Conservation (phyloP, 2,797 vertebrate species). For the Brachyalestes nurse region DNA sequence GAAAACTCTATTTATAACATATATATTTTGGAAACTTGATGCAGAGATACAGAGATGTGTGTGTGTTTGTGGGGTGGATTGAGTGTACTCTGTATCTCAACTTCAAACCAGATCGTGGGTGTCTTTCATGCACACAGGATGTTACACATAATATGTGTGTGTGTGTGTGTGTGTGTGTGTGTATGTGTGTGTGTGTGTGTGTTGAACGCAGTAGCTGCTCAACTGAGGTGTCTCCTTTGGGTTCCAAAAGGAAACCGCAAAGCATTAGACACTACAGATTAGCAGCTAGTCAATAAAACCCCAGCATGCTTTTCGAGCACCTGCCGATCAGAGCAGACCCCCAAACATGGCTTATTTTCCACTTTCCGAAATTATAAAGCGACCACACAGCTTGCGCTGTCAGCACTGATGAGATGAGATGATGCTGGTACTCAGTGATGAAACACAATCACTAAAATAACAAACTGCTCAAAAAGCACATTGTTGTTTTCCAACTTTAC, state of each 20-base stretch:
- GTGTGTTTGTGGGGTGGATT: not conserved
- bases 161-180: conserved; percentile 15
- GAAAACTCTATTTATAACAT: not conserved
- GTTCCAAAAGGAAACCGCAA: conserved; percentile 38
- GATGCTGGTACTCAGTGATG: no score
- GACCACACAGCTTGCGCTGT: not conserved
- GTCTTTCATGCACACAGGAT: not conserved
- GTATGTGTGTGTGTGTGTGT: conserved; percentile 3
- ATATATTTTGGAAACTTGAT: conserved; percentile 9
- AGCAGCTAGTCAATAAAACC: not conserved
- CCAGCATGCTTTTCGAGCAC: not conserved
- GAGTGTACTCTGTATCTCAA: not conserved
- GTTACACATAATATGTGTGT: not conserved
- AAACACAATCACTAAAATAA: no score
- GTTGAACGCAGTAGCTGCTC: not conserved
- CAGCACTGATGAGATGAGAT: no score
- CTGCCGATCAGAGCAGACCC: not conserved
- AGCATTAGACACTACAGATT: not conserved
- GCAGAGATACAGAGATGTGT: not conserved
- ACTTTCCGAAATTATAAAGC: not conserved
- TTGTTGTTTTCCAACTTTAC: no score
- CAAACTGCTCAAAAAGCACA: no score
- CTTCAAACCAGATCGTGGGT: not conserved
- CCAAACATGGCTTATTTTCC: not conserved
- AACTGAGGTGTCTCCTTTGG: not conserved